These are phyloP conservation scores for Amphipoea lucens DNA, from an alignment of 2,888 invertebrate genomes.

Conservation along the genomic window DNA sequence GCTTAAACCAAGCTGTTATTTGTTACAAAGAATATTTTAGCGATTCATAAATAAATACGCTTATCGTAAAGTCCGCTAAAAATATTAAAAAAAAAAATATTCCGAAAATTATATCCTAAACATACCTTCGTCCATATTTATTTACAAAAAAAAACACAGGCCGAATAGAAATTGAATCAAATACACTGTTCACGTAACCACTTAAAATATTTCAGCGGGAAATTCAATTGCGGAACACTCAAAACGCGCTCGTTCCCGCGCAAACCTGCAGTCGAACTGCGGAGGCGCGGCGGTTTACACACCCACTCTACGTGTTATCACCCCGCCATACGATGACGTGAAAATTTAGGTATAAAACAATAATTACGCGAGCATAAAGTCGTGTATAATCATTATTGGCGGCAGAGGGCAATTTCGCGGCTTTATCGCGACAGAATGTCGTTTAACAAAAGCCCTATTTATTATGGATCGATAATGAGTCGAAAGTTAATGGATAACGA, in stretches of 20 bases:
- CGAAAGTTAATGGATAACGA: conserved; percentile 26
- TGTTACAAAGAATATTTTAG: neutral
- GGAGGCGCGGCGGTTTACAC: conserved; percentile 78
- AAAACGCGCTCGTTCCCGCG: conserved; percentile 71
- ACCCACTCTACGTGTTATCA: conserved; percentile 76
- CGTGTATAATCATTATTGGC: conserved; percentile 59
- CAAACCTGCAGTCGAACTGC: conserved; percentile 72
- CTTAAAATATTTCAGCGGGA: conserved; percentile 62
- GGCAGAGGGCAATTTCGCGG: conserved; percentile 57
- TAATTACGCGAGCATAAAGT: conserved; percentile 59
- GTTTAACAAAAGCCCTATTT: conserved; percentile 41
- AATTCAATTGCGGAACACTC: conserved; percentile 63
- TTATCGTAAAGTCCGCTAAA: neutral
- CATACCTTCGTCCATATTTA: conserved; percentile 73
- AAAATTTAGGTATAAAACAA: conserved; percentile 60
- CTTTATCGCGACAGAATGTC: conserved; percentile 56
- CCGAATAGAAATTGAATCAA: conserved; percentile 52
- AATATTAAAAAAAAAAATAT: neutral
- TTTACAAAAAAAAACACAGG: conserved; percentile 31
- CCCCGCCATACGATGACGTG: conserved; percentile 66
- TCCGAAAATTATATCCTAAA: conserved; percentile 32
- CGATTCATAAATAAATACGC: neutral
- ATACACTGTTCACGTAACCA: conserved; percentile 58
- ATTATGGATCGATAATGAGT: conserved; percentile 45
- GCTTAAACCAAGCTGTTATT: conserved; percentile 4